Percentiles rank a stretch among this genome's conserved stretches.
Conservation (phyloP, 2,888 invertebrate species). For the Drosophila robusta region DNA sequence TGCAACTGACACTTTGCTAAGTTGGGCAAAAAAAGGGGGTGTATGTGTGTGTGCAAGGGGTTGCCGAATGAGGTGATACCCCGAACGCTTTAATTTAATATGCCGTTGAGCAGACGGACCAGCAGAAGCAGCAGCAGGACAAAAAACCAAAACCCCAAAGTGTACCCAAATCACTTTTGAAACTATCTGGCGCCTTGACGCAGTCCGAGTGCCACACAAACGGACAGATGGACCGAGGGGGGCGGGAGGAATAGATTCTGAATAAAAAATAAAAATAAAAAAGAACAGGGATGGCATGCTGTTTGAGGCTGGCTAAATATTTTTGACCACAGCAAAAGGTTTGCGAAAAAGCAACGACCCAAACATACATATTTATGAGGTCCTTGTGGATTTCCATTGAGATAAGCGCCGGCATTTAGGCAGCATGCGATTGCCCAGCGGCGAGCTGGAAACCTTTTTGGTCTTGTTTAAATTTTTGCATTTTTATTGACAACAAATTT, state of each 20-base stretch:
- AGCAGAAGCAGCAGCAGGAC: conserved; percentile 9
- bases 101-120: conserved; percentile 69
- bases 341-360: conserved; percentile 52
- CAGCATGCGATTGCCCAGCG: conserved; percentile 56
- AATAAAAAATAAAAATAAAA: conserved; percentile 1
- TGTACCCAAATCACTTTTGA: conserved; percentile 81
- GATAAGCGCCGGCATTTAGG: conserved; percentile 76
- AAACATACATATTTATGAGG: conserved; percentile 76
- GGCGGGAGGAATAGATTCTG: conserved; percentile 1
- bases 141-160: conserved; percentile 74
- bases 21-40: not conserved
- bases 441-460: conserved; percentile 31
- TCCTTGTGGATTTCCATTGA: conserved; percentile 77
- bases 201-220: conserved; percentile 41
- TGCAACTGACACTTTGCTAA: conserved; percentile 74
- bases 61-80: conserved; percentile 55
- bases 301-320: conserved; percentile 54
- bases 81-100: conserved; percentile 77
- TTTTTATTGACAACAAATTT: conserved; percentile 70
- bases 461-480: conserved; percentile 42
- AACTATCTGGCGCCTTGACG: conserved; percentile 77
- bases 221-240: not conserved
- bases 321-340: conserved; percentile 71
- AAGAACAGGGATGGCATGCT: conserved; percentile 6
- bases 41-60: not conserved